phyloP scores from a whole-genome alignment of 92 coral and sea anemone genomes.

The Plumapathes pennacea region DNA sequence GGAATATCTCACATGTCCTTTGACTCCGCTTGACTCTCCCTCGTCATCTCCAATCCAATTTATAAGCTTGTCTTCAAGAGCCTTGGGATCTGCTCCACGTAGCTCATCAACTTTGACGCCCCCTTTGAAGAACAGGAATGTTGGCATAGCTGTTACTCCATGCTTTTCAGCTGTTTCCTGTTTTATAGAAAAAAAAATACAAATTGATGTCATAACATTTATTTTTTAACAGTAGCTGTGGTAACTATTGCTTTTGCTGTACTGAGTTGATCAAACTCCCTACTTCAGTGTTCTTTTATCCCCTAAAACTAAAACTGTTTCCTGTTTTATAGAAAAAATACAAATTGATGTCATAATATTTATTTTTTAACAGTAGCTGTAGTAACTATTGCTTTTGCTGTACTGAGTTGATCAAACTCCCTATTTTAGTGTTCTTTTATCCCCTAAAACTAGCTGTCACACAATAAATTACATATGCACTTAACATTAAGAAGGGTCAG shows the following conservation, averaged over 20 bases:
- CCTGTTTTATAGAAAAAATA: slow-evolving; percentile 36
- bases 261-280: too few species aligned
- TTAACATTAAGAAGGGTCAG: too few species aligned
- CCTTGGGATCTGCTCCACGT: slow-evolving; percentile 81
- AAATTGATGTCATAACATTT: neutral
- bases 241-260: neutral
- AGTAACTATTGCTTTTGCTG: neutral
- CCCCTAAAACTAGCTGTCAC: too few species aligned
- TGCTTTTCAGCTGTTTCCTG: slow-evolving; percentile 76
- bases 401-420: too few species aligned
- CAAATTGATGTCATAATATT: neutral
- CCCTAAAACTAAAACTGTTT: too few species aligned
- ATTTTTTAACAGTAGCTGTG: neutral
- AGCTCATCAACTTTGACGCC: slow-evolving; percentile 85
- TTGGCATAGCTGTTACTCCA: slow-evolving; percentile 87
- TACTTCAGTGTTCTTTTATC: too few species aligned
- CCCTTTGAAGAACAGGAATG: slow-evolving; percentile 84
- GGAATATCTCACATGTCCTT: slow-evolving; percentile 85
- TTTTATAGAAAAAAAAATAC: neutral
- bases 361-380: neutral
- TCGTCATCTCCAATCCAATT: slow-evolving; percentile 89
- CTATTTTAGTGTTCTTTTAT: too few species aligned
- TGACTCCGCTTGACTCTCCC: slow-evolving; percentile 64
- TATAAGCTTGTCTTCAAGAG: slow-evolving; percentile 74
- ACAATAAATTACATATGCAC: too few species aligned